A percentile compares a stretch with the other conserved stretches of the same genome.
These are phyloP conservation scores for Hestina assimilis DNA, from an alignment of 1,140 invertebrate species.

Conservation along the genomic window DNA sequence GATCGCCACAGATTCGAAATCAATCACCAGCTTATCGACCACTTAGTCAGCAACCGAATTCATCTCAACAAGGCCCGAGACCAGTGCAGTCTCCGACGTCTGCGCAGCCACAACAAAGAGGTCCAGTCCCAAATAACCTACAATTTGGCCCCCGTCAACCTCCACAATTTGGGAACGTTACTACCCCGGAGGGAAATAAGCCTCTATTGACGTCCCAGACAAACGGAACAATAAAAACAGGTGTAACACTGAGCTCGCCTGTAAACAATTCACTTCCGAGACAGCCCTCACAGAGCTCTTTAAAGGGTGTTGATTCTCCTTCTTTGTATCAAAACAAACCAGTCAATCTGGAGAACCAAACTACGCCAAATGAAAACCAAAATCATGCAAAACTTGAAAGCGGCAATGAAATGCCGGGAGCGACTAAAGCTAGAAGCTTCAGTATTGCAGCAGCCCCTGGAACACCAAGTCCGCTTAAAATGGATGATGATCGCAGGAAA, in stretches of 20 bases:
- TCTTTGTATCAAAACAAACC: slow-evolving; percentile 53
- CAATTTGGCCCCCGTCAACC: slow-evolving; percentile 70
- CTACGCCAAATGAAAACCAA: slow-evolving; percentile 46
- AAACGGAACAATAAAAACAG: slow-evolving; percentile 48
- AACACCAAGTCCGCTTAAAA: slow-evolving; percentile 63
- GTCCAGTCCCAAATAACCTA: slow-evolving; percentile 61
- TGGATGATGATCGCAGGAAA: slow-evolving; percentile 71
- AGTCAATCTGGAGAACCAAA: slow-evolving; percentile 73
- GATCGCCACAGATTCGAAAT: slow-evolving; percentile 46
- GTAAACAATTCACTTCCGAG: slow-evolving; percentile 48
- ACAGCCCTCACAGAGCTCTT: slow-evolving; percentile 61
- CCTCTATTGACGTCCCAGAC: slow-evolving; percentile 39
- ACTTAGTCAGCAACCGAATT: slow-evolving; percentile 53
- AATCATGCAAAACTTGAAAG: slow-evolving; percentile 51
- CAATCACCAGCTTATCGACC: slow-evolving; percentile 47
- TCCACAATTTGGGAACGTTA: slow-evolving; percentile 44
- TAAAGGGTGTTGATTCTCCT: slow-evolving; percentile 49
- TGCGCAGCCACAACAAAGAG: slow-evolving; percentile 46
- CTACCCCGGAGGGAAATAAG: slow-evolving; percentile 50
- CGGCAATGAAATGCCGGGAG: slow-evolving; percentile 51
- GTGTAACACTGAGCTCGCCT: slow-evolving; percentile 10
- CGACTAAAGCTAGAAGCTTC: slow-evolving; percentile 71
- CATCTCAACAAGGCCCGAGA: slow-evolving; percentile 52
- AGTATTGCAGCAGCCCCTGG: slow-evolving; percentile 75
- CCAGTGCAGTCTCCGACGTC: slow-evolving; percentile 50